Conservation (phyloP, 1,140 invertebrate genomes). For the Drosophila baimaii region DNA sequence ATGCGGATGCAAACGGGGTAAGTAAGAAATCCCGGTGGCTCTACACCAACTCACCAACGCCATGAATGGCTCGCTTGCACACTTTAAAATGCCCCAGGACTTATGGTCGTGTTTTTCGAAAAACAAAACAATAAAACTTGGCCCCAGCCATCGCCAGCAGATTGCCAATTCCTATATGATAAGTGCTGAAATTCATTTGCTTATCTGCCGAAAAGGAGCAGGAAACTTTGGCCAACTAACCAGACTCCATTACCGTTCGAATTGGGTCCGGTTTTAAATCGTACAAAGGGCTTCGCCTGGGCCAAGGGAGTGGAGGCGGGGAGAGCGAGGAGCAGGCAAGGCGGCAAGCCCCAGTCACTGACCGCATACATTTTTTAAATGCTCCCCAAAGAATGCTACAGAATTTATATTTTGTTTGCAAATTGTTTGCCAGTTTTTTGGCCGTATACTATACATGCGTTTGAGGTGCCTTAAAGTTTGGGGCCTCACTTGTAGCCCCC, state of each 20-base stretch:
- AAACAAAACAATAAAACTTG: conserved; percentile 47
- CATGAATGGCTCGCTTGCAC: not conserved
- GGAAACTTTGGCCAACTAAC: conserved; percentile 37
- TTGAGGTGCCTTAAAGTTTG: conserved; percentile 36
- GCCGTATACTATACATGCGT: conserved; percentile 16
- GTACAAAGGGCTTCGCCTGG: not conserved
- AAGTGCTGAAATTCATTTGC: conserved; percentile 49
- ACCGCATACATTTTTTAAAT: conserved; percentile 66
- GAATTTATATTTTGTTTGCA: conserved; percentile 62
- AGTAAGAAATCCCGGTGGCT: conserved; percentile 2
- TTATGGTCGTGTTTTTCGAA: conserved; percentile 43
- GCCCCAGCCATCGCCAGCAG: conserved; percentile 3
- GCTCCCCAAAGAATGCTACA: conserved; percentile 51
- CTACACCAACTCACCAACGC: not conserved
- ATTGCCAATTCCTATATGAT: conserved; percentile 45
- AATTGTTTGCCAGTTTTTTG: conserved; percentile 50
- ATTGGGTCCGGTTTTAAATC: conserved; percentile 24
- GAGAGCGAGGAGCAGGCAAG: too few relatives aligned
- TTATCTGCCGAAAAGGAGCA: conserved; percentile 12
- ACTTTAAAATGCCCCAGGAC: conserved; percentile 41
- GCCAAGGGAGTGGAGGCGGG: not conserved
- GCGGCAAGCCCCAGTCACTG: conserved; percentile 26
- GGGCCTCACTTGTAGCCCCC: conserved; percentile 11
- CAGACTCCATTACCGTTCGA: conserved; percentile 36
- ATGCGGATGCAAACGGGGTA: not conserved